phyloP scores from a whole-genome alignment of 2,797 vertebrate species.

The Antennarius maculatus region DNA sequence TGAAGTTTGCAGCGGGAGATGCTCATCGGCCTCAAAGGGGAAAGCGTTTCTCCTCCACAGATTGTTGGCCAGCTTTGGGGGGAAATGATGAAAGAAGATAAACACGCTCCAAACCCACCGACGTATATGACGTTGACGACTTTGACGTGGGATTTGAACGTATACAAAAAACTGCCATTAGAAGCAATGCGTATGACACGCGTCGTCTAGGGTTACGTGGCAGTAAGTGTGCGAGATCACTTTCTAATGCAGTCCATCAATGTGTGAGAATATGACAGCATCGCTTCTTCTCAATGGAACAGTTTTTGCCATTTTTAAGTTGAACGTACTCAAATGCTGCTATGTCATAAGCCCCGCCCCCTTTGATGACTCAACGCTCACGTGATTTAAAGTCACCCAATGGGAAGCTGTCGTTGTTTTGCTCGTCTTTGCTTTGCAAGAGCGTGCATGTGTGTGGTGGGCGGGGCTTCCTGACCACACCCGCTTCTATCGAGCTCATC shows the following conservation, averaged over 20 bases:
- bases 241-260: not conserved
- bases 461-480: no score
- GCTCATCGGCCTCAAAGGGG: conserved; percentile 52
- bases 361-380: no score
- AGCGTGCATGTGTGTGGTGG: no score
- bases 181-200: not conserved
- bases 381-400: no score
- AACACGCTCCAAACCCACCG: conserved; percentile 26
- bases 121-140: conserved; percentile 3
- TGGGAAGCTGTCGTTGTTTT: no score
- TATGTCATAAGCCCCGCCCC: no score
- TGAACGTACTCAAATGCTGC: no score
- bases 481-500: no score
- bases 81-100: conserved; percentile 28
- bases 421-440: no score
- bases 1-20: conserved; percentile 51
- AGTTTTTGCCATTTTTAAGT: no score
- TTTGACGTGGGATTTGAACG: not conserved
- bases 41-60: conserved; percentile 42
- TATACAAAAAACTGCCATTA: not conserved
- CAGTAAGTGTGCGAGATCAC: not conserved
- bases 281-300: not conserved
- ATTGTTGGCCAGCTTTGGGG: conserved; percentile 35
- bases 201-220: not conserved
- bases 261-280: not conserved